Evolutionary conservation across 2,797 vertebrate species (phyloP), one percentile per base, ranked within the genome.

Genomic region (Pangasius krempfi): DNA sequence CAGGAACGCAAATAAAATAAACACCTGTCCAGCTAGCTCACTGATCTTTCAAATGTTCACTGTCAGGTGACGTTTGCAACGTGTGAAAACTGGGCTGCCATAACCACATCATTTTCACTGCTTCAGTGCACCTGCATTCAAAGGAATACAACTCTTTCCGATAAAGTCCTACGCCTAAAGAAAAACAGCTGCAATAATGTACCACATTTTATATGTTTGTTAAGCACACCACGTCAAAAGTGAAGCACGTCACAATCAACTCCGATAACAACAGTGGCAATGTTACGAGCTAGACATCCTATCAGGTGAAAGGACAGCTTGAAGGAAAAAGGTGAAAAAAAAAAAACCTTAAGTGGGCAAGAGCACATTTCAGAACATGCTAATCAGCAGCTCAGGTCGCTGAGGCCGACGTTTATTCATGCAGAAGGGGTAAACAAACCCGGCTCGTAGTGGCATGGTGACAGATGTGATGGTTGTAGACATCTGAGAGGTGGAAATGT

Each of bases 101-200:
- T n/a, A 52, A 80, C 75, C 76, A 87, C 86, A 68, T 79, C 86
- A 66, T 25, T 44, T 58, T 72, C 78, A 0, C 78, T 47, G 12
- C 14, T 25, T 54, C 25, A 50, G 72, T 16, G 73, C 76, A 52
- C 30, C 22, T 56, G 58, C 44, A 2, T 50, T 50, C 16, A 78
- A 47, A 44, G 2, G 10, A 33, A 5, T 37, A 5, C 40, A 6
- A 18, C 58, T 62, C 56, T n/a, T n/a, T 78, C 47, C 27, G 9
- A 62, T 40, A 25, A 44, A 60, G n/a, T 40, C 37, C 7, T 37
- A 14, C 0, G 4, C 18, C n/a, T 64, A 50, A 66, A 20, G 14
- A 66, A 83, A 64, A 10, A 8, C 58, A 47, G 27, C 37, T 47
- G 81, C 16, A 87, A 80, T 1, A 37, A 47, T 4, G 54, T 27